Evolutionary conservation across 2,113 vertebrate genomes (phyloP).

Genomic region (Sapayoa aenigma): DNA sequence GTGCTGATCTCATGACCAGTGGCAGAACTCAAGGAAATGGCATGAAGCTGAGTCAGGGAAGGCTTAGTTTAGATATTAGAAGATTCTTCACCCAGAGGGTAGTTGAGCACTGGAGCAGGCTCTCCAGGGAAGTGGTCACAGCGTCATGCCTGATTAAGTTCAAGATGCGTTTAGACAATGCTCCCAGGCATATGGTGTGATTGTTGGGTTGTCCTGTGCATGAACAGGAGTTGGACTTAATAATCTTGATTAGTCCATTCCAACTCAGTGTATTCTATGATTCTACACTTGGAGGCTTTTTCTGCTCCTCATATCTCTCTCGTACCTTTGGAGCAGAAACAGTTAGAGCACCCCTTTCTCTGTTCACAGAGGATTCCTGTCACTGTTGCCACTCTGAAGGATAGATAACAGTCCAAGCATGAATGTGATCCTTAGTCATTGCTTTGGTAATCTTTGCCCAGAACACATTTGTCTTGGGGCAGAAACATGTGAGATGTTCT

Average conservation of each 20-base stretch:
- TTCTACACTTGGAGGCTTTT: neutral
- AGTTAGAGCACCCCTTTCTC: neutral
- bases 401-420: neutral
- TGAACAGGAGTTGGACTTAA: neutral
- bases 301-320: neutral
- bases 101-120: neutral
- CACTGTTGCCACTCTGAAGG: neutral
- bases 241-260: neutral
- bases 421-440: slow-evolving; percentile 23
- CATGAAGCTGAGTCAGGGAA: neutral
- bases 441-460: slow-evolving; percentile 34
- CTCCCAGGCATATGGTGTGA: neutral
- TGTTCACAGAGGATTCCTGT: neutral
- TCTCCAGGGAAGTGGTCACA: neutral
- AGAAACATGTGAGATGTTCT: slow-evolving; percentile 47
- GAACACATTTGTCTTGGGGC: slow-evolving; percentile 42
- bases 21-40: neutral
- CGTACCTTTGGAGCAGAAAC: neutral
- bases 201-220: neutral
- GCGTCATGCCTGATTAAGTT: neutral
- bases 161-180: neutral
- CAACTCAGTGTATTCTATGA: neutral
- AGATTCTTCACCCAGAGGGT: neutral
- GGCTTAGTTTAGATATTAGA: neutral
- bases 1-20: neutral